These are phyloP conservation scores for Xestobium rufovillosum DNA, from an alignment of 2,888 invertebrate species.

Conservation along the genomic window DNA sequence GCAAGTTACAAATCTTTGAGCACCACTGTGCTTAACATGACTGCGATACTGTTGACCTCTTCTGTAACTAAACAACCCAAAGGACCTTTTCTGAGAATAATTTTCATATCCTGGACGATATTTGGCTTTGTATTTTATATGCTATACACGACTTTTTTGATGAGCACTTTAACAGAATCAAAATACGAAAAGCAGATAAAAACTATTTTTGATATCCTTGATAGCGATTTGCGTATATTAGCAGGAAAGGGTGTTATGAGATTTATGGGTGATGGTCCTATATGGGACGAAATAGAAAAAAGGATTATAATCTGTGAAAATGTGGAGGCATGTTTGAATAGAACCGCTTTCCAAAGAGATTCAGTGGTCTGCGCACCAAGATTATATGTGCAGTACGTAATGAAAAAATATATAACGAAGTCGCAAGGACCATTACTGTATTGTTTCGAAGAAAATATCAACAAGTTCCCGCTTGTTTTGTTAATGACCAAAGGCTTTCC, in stretches of 20 bases:
- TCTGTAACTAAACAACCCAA: no score
- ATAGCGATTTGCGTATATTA: constrained; percentile 18
- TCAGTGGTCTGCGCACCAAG: constrained; percentile 25
- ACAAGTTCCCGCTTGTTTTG: constrained; percentile 32
- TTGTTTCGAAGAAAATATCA: constrained; percentile 27
- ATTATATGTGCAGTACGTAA: constrained; percentile 26
- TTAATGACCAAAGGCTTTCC: constrained; percentile 31
- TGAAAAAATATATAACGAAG: constrained; percentile 24
- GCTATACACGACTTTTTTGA: constrained; percentile 22
- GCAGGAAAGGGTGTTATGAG: constrained; percentile 15
- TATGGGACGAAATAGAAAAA: not conserved
- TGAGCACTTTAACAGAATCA: constrained; percentile 22
- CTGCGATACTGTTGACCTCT: no score
- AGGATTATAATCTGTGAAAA: constrained; percentile 18
- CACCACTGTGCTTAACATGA: no score
- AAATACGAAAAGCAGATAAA: constrained; percentile 24
- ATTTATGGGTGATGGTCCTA: constrained; percentile 20
- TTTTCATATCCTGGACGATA: no score
- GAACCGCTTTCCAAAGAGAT: constrained; percentile 19
- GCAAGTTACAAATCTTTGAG: no score
- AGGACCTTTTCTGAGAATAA: no score
- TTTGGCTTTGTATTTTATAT: constrained; percentile 21
- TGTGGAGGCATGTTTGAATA: constrained; percentile 20
- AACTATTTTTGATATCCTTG: constrained; percentile 21
- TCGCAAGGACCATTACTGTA: constrained; percentile 26